Conservation (phyloP, 2,113 vertebrate species). For the Philantomba maxwellii region DNA sequence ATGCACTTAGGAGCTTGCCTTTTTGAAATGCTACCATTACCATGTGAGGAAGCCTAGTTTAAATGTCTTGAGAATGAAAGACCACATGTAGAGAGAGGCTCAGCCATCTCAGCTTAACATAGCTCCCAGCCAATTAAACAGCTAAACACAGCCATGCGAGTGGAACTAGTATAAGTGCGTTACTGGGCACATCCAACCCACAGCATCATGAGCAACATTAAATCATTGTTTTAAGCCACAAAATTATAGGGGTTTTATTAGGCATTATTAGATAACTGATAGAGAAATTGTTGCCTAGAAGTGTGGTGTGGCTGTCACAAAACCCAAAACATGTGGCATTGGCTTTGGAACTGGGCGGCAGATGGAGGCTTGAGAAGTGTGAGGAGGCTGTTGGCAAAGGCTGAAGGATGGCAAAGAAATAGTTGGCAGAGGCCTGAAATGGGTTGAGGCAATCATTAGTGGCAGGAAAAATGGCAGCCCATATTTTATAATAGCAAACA, state of each 20-base stretch:
- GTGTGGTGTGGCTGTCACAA: not conserved
- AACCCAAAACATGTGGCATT: not conserved
- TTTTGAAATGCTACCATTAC: not conserved
- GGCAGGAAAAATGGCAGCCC: conserved; percentile 15
- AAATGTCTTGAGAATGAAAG: not conserved
- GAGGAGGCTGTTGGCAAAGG: conserved; percentile 16
- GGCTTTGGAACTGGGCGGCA: conserved; percentile 38
- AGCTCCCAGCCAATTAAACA: not conserved
- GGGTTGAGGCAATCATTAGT: conserved; percentile 37
- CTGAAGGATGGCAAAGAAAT: conserved; percentile 25
- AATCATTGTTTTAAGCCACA: not conserved
- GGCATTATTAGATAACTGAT: not conserved
- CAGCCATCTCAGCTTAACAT: not conserved
- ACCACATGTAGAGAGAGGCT: not conserved
- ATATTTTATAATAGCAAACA: conserved; percentile 46
- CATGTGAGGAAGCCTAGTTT: not conserved
- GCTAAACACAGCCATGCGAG: not conserved
- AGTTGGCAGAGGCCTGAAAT: conserved; percentile 19
- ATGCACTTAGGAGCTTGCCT: not conserved
- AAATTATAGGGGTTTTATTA: not conserved
- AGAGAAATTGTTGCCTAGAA: not conserved
- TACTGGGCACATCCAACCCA: not conserved
- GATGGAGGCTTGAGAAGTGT: conserved; percentile 38
- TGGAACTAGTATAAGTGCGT: not conserved
- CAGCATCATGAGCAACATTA: not conserved